Evolutionary conservation across 2,797 vertebrate species (phyloP), one percentile per base, ranked within the genome.

Genomic region (Tympanoctomys barrerae): DNA sequence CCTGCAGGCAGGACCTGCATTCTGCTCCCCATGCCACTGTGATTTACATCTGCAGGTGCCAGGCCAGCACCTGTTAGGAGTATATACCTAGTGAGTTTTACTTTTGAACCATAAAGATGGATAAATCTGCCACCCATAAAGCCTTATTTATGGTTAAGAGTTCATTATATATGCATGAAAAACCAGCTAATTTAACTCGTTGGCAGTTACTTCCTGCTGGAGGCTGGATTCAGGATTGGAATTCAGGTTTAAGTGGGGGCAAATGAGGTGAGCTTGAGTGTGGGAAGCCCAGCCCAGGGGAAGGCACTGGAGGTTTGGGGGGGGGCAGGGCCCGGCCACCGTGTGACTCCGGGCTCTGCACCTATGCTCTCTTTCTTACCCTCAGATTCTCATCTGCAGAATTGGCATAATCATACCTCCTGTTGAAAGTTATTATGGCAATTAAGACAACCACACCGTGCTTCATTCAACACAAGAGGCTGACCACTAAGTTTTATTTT

Each of bases 31-130:
- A 1, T 2, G 61, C 78, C 10, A 33, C 39, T 3, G 62, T 96
- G 96, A 98, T 98, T 98, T 98, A 96, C 90, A 82, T 78, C 68
- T 86, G 33, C 84, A 96, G 92, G 95, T 98, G 14, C 96, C 95
- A 97, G 91, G 95, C 77, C 93, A 97, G 96, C 95, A 54, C 97
- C 97, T 97, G 89, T 96, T 95, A 95, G 87, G 96, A 59, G 95
- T 95, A 90, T 61, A 95, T 7, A 96, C 52, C 18, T 12, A 28
- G 49, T 6, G 1, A 26, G 84, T 96, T 97, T 96, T 90, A 71
- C 68, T 97, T 97, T 97, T 95, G 62, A 81, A 95, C 84, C 8
- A 13, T 94, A 95, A 96, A 57, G 87, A 96, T 71, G 95, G 96
- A 86, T 97, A 98, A 96, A 97, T 98, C 84, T 90, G 95, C 95